phyloP scores from a whole-genome alignment of 2,888 invertebrate species.

The Eledone cirrhosa region DNA sequence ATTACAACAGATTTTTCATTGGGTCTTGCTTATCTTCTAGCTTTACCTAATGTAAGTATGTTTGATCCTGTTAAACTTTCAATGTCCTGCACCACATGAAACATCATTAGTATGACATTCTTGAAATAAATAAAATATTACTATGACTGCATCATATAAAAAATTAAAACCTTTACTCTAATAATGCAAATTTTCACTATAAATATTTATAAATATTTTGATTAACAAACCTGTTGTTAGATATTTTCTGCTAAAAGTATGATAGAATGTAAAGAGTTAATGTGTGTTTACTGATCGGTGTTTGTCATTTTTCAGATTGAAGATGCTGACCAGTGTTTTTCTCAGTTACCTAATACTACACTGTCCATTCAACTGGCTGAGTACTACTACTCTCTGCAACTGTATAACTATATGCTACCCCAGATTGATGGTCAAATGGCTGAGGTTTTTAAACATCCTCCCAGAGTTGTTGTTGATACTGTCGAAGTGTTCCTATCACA shows the following conservation, averaged over 20 bases:
- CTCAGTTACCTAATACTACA: conserved; percentile 63
- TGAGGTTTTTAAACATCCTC: conserved; percentile 37
- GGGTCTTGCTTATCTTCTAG: conserved; percentile 70
- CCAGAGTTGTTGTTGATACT: conserved; percentile 49
- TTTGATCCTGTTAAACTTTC: too few species aligned
- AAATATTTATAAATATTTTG: too few species aligned
- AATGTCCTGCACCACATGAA: too few species aligned
- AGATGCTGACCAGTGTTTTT: conserved; percentile 63
- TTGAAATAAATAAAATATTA: too few species aligned
- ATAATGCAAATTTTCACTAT: too few species aligned
- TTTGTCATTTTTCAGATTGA: conserved; percentile 46
- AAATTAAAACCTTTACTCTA: too few species aligned
- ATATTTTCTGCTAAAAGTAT: neutral
- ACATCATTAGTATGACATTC: too few species aligned
- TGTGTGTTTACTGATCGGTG: neutral
- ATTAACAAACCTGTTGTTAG: too few species aligned
- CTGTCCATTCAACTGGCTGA: conserved; percentile 66
- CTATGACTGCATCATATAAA: too few species aligned
- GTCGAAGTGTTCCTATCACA: conserved; percentile 46
- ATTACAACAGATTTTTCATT: conserved; percentile 70
- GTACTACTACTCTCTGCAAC: conserved; percentile 66
- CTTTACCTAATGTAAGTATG: conserved; percentile 62
- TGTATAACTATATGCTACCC: conserved; percentile 49
- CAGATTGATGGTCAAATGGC: conserved; percentile 39
- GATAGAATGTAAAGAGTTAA: neutral